Evolutionary conservation across 1,140 invertebrate genomes (phyloP), one percentile per base, ranked within the genome.

Genomic region (Watersipora subatra): DNA sequence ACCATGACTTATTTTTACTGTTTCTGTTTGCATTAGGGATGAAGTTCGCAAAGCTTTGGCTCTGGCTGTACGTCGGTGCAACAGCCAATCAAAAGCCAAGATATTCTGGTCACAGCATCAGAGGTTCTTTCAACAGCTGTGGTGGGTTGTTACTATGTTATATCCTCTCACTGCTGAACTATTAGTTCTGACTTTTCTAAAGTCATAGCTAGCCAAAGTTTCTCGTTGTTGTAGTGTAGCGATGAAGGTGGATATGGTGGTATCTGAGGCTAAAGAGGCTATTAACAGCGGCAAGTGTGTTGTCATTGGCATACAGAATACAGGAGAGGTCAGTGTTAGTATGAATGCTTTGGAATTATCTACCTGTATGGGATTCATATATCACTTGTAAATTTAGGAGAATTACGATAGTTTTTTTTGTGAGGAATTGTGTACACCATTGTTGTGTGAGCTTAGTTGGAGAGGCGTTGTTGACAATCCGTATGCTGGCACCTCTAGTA

Each of bases 91-190:
- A 12, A 7, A 46, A 30, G 69, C 46, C 1, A 69, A 73, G 59
- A 59, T 73, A 7, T 76, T 72, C 61, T 76, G 75, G 75, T 72
- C 72, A 0, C 64, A 68, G 58, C 75, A 77, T 69, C 75, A 77
- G 62, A 68, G 75, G 55, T 77, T 77, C 67, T 77, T 77, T 65
- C 73, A 75, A 67, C 75, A 76, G 29, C 68, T 76, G 1, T 76
- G 75, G 75, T 75, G 61, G 65, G 69, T 67, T 27, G 22, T 12
- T 25, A 12, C 22, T 25, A 12, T 15, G 34, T 55, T 55, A 15
- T 55, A 15, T 55, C n/a, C 12, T 55, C 34, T 15, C 34, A n/a
- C n/a, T n/a, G n/a, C n/a, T n/a, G n/a, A n/a, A n/a, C n/a, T n/a
- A n/a, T n/a, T n/a, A n/a, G n/a, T n/a, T n/a, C n/a, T n/a, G n/a